Percentiles rank a stretch among this genome's conserved stretches.
Conservation (phyloP, 2,113 vertebrate species). For the Anoplopoma fimbria region DNA sequence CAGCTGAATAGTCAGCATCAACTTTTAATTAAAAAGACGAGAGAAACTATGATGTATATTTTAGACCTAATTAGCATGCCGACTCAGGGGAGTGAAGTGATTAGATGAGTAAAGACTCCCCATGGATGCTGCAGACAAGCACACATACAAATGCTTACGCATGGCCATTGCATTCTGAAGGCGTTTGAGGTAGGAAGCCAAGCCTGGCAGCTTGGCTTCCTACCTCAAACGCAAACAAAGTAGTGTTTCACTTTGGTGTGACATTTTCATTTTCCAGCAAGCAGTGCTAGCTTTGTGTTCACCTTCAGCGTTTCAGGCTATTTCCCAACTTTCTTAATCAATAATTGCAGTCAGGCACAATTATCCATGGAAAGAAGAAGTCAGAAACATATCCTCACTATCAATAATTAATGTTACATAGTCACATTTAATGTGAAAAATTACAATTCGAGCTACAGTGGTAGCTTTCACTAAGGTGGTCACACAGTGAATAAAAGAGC, state of each 20-base stretch:
- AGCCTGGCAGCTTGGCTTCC: slow-evolving; percentile 24
- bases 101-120: slow-evolving; percentile 78
- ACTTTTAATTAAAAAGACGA: slow-evolving; percentile 75
- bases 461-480: slow-evolving; percentile 1
- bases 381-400: not conserved
- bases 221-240: no score
- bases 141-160: slow-evolving; percentile 25
- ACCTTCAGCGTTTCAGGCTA: not conserved
- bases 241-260: slow-evolving; percentile 32
- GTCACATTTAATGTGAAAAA: not conserved
- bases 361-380: slow-evolving; percentile 22
- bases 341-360: slow-evolving; percentile 25
- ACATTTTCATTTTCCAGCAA: slow-evolving; percentile 52
- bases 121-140: slow-evolving; percentile 48
- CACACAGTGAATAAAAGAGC: slow-evolving; percentile 2
- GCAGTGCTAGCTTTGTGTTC: slow-evolving; percentile 15
- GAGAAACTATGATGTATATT: slow-evolving; percentile 76
- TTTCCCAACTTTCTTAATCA: slow-evolving; percentile 5
- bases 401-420: not conserved
- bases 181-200: slow-evolving; percentile 13
- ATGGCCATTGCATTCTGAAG: slow-evolving; percentile 13
- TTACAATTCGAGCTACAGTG: not conserved
- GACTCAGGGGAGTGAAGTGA: slow-evolving; percentile 67
- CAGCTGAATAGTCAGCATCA: slow-evolving; percentile 63
- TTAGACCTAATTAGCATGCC: slow-evolving; percentile 72